Evolutionary conservation across 2,113 vertebrate genomes (phyloP).

Genomic region (Tinamus guttatus): DNA sequence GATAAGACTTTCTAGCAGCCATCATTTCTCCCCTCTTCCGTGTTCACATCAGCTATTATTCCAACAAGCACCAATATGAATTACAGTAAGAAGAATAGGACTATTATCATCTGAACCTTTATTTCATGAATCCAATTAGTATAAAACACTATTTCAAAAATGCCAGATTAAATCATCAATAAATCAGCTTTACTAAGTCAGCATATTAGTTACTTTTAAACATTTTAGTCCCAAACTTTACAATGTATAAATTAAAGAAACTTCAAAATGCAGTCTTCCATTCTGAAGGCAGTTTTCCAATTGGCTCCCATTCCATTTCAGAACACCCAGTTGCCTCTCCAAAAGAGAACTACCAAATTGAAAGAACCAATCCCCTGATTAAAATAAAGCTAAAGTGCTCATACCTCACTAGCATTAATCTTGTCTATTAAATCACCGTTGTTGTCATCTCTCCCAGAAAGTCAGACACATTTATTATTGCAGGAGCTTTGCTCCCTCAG

Average conservation of each 20-base stretch:
- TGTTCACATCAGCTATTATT: background rate
- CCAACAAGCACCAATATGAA: background rate
- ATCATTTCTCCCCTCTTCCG: background rate
- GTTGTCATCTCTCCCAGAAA: background rate
- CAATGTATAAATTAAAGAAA: background rate
- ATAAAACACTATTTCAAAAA: background rate
- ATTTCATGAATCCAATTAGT: background rate
- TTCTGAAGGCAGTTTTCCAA: background rate
- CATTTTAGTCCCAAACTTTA: background rate
- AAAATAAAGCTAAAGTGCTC: background rate
- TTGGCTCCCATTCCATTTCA: background rate
- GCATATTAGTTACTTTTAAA: background rate
- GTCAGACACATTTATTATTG: background rate
- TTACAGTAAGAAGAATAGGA: background rate
- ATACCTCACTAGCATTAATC: background rate
- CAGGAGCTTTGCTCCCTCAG: background rate
- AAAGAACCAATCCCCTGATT: background rate
- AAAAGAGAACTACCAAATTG: background rate
- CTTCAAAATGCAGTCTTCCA: background rate
- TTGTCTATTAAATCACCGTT: background rate
- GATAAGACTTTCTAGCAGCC: background rate
- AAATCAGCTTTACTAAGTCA: background rate
- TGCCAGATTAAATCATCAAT: background rate
- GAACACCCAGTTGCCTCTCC: background rate
- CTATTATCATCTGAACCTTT: background rate